Conservation (phyloP, 1,140 invertebrate species). For the Brachionus plicatilis region DNA sequence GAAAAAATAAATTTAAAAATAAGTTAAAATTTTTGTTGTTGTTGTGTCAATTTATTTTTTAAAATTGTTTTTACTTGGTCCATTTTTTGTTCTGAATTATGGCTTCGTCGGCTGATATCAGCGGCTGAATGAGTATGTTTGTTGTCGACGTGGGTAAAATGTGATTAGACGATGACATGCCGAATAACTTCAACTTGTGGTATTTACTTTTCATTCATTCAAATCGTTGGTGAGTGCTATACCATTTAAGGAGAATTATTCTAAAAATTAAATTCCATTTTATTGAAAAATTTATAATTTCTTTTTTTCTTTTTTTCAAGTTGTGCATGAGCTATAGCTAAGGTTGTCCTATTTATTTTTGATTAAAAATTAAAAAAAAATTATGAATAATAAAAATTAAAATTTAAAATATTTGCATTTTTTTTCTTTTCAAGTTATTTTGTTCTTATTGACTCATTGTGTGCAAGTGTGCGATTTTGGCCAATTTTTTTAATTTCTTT, state of each 20-base stretch:
- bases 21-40: background rate
- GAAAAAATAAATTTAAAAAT: conserved; percentile 41
- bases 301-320: background rate
- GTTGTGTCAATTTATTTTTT: background rate
- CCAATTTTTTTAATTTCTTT: background rate
- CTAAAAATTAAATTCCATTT: conserved; percentile 18
- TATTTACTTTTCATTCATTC: background rate
- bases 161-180: background rate
- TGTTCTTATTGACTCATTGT: background rate
- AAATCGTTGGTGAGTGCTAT: background rate
- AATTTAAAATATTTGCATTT: background rate
- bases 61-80: background rate
- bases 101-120: background rate
- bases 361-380: background rate
- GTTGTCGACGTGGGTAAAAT: conserved; percentile 5
- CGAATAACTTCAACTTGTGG: background rate
- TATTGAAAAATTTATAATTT: conserved; percentile 3
- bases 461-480: background rate
- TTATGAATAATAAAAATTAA: background rate
- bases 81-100: conserved; percentile 32
- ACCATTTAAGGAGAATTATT: background rate
- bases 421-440: background rate
- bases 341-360: background rate
- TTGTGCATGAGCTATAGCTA: background rate
- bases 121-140: background rate